These are phyloP conservation scores for Trisateles emortualis DNA, from an alignment of 2,888 invertebrate species.

Conservation along the genomic window DNA sequence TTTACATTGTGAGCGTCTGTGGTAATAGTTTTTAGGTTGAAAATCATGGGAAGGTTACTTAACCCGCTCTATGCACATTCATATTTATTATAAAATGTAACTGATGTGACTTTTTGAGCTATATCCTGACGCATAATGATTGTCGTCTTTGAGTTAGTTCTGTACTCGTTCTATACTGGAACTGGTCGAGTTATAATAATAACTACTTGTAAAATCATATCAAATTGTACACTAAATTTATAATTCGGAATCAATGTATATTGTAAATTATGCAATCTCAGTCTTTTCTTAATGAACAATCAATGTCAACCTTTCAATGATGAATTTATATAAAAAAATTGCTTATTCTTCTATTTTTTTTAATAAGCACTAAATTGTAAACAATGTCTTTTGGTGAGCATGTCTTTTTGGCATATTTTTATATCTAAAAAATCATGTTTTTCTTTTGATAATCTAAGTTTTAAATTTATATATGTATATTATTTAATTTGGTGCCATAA, in stretches of 20 bases:
- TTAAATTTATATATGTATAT: conserved; percentile 41
- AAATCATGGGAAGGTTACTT: conserved; percentile 68
- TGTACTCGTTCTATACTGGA: conserved; percentile 36
- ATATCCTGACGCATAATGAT: conserved; percentile 37
- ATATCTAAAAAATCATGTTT: conserved; percentile 19
- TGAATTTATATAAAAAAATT: conserved; percentile 35
- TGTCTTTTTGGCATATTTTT: conserved; percentile 32
- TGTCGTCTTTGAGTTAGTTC: conserved; percentile 43
- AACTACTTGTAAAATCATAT: conserved; percentile 59
- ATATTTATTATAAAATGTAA: conserved; percentile 53
- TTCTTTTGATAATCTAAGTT: conserved; percentile 27
- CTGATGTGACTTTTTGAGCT: conserved; percentile 42
- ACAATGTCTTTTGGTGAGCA: conserved; percentile 52
- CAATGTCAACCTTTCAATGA: conserved; percentile 35
- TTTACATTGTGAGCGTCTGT: conserved; percentile 81
- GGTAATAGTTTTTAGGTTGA: conserved; percentile 77
- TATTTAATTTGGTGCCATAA: conserved; percentile 71
- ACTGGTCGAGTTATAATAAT: conserved; percentile 40
- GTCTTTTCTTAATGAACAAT: conserved; percentile 45
- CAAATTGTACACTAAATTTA: conserved; percentile 61
- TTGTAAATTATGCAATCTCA: conserved; percentile 47
- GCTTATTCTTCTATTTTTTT: conserved; percentile 35
- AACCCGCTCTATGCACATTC: conserved; percentile 61
- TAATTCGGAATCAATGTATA: conserved; percentile 48
- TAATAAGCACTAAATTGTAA: conserved; percentile 38